Evolutionary conservation across 2,888 invertebrate species (phyloP).

Genomic region (Agelastica alni): DNA sequence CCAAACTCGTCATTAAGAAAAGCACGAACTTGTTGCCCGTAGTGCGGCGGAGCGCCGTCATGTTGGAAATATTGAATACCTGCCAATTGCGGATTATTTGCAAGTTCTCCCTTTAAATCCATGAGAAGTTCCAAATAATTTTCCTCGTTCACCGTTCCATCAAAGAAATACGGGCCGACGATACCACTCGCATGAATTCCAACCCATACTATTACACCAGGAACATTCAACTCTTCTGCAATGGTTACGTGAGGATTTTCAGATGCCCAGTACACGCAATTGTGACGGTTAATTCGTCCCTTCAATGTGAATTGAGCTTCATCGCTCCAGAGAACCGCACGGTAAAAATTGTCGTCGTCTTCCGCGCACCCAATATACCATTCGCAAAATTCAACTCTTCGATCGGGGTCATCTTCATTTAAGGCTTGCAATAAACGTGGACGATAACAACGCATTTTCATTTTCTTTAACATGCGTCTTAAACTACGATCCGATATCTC

Average conservation of each 20-base stretch:
- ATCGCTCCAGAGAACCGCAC: slow-evolving; percentile 30
- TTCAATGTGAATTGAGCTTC: slow-evolving; percentile 38
- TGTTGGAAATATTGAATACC: not conserved
- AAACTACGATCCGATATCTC: not conserved
- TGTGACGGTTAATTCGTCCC: slow-evolving; percentile 36
- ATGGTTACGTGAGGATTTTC: no score
- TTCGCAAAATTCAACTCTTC: no score
- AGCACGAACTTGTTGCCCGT: not conserved
- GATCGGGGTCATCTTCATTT: no score
- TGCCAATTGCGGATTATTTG: no score
- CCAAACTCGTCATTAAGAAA: not conserved
- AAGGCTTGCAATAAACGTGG: not conserved
- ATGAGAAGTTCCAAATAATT: slow-evolving; percentile 3
- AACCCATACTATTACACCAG: no score
- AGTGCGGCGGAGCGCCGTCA: not conserved
- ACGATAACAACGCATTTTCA: not conserved
- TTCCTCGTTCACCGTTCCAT: not conserved
- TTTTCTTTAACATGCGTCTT: not conserved
- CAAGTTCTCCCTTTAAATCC: no score
- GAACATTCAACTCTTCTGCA: no score
- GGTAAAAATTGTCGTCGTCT: slow-evolving; percentile 12
- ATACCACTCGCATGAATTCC: slow-evolving; percentile 32
- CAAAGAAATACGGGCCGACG: slow-evolving; percentile 33
- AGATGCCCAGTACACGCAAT: slow-evolving; percentile 36
- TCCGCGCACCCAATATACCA: slow-evolving; percentile 8